Percentiles rank a stretch among this genome's conserved stretches.
phyloP scores from a whole-genome alignment of 64 coral and sea anemone species.

The Astreopora myriophthalma region DNA sequence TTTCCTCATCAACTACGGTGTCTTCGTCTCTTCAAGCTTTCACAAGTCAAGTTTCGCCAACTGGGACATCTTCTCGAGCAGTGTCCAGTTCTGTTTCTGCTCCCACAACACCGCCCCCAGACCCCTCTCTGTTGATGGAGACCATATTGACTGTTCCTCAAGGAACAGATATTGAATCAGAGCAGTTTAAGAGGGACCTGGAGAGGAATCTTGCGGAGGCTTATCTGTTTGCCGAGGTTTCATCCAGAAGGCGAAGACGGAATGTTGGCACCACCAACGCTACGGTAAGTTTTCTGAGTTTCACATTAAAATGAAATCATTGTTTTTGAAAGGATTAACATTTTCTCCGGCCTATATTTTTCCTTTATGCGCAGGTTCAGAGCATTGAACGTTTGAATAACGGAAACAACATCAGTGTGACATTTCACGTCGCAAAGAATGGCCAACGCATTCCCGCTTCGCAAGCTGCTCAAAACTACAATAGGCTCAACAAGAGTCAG shows the following conservation, averaged over 20 bases:
- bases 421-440: conserved; percentile 47
- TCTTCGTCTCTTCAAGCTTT: not conserved
- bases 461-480: conserved; percentile 15
- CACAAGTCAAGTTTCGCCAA: conserved; percentile 17
- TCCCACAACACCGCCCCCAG: conserved; percentile 29
- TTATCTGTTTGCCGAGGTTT: not conserved
- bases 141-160: not conserved
- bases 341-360: not conserved
- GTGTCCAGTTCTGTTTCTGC: conserved; percentile 31
- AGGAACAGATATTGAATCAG: not conserved
- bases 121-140: not conserved
- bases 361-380: conserved; percentile 46
- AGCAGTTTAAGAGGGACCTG: conserved; percentile 18
- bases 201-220: conserved; percentile 35
- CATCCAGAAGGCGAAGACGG: conserved; percentile 37
- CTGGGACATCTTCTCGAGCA: not conserved
- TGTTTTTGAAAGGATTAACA: too few relatives aligned
- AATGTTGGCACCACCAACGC: conserved; percentile 46
- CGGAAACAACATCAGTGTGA: conserved; percentile 29
- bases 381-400: conserved; percentile 60
- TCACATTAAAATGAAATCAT: too few relatives aligned
- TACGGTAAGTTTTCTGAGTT: conserved; percentile 60
- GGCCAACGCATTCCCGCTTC: conserved; percentile 23
- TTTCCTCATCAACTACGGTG: not conserved
- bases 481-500: conserved; percentile 12